phyloP scores from a whole-genome alignment of 2,113 vertebrate species.

The Gobiocypris rarus region DNA sequence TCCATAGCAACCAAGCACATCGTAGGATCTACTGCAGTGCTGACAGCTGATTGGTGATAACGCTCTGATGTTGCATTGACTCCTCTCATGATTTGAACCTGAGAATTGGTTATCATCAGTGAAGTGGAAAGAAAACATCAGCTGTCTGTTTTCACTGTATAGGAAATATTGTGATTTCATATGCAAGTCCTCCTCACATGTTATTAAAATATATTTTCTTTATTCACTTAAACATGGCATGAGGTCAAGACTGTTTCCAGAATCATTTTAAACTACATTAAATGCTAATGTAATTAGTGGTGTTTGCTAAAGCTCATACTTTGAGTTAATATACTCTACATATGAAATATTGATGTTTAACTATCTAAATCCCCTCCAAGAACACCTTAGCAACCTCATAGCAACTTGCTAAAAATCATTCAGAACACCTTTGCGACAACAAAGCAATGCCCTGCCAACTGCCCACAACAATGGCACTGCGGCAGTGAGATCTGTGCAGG shows the following conservation, averaged over 20 bases:
- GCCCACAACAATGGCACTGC: not conserved
- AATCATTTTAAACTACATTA: not conserved
- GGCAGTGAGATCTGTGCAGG: not conserved
- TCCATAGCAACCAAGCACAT: constrained; percentile 71
- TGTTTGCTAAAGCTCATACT: constrained; percentile 5
- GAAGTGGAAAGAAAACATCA: constrained; percentile 30
- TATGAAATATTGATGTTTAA: not conserved
- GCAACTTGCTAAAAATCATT: not conserved
- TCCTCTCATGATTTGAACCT: constrained; percentile 33
- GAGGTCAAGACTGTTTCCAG: not conserved
- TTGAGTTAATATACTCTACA: not conserved
- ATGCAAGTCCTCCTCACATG: not conserved
- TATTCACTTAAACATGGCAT: not conserved
- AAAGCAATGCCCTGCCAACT: not conserved
- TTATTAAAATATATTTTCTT: not conserved
- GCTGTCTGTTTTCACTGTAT: constrained; percentile 8
- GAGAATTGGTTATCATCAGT: constrained; percentile 53
- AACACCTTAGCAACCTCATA: not conserved
- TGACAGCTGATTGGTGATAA: constrained; percentile 68
- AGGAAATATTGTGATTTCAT: constrained; percentile 6
- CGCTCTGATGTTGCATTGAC: constrained; percentile 52
- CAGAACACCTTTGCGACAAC: not conserved
- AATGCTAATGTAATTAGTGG: not conserved
- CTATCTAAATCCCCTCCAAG: not conserved
- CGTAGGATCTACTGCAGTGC: constrained; percentile 57